Evolutionary conservation across 2,113 vertebrate species (phyloP).

Genomic region (Xenus cinereus): DNA sequence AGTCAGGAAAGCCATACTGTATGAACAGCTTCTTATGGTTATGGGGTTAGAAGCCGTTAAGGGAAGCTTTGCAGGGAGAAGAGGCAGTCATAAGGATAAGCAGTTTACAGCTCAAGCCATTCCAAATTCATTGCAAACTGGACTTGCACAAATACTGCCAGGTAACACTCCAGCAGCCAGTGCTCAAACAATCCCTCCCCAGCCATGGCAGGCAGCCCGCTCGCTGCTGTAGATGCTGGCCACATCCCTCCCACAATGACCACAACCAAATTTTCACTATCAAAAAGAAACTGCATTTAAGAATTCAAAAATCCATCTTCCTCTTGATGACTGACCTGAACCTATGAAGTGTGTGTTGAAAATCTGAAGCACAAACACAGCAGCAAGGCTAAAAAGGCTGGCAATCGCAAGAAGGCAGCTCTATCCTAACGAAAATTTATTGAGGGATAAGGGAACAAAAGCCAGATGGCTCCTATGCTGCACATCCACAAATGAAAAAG

Average conservation of each 20-base stretch:
- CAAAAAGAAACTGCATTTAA: not conserved
- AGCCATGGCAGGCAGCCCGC: not conserved
- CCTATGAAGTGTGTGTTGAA: accelerated
- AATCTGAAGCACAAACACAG: not conserved
- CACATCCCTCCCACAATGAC: not conserved
- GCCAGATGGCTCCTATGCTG: not conserved
- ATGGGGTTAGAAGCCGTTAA: not conserved
- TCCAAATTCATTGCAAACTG: not conserved
- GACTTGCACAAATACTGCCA: accelerated
- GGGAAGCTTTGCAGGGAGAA: not conserved
- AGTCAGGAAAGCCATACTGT: not conserved
- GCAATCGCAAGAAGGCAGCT: not conserved
- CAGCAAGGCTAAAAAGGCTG: not conserved
- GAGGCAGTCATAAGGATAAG: not conserved
- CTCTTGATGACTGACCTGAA: not conserved
- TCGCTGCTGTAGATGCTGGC: not conserved
- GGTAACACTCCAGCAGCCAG: not conserved
- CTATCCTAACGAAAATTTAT: not conserved
- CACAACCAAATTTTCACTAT: not conserved
- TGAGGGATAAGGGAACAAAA: not conserved
- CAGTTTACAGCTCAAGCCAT: not conserved
- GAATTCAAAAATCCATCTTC: not conserved
- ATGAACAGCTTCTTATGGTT: not conserved
- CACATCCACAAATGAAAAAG: not conserved
- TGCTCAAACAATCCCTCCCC: not conserved